A percentile compares a stretch with the other conserved stretches of the same genome.
Evolutionary conservation across 2,797 vertebrate genomes (phyloP).

Genomic region (Denticeps clupeoides): DNA sequence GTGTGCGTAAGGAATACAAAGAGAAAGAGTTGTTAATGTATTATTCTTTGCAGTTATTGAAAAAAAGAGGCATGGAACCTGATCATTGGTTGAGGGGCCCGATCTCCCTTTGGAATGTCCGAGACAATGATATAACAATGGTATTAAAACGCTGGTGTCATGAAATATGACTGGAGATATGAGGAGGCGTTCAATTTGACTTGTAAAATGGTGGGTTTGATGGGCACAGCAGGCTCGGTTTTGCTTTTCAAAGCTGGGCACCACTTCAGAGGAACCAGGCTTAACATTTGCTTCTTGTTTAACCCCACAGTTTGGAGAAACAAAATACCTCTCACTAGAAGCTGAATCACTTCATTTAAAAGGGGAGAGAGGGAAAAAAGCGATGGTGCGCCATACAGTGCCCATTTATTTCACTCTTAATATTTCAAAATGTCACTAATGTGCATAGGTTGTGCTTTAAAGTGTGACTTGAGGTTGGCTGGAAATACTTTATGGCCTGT

Average conservation of each 20-base stretch:
- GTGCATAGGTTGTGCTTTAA: slow-evolving; percentile 29
- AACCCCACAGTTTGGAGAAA: slow-evolving; percentile 31
- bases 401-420: slow-evolving; percentile 42
- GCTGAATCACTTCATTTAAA: slow-evolving; percentile 30
- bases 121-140: slow-evolving; percentile 35
- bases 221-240: slow-evolving; percentile 28
- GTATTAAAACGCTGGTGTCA: slow-evolving; percentile 38
- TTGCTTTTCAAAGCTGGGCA: slow-evolving; percentile 46
- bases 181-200: slow-evolving; percentile 44
- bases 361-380: slow-evolving; percentile 6
- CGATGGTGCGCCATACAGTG: slow-evolving; percentile 23
- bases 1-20: slow-evolving; percentile 2
- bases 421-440: slow-evolving; percentile 41
- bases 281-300: slow-evolving; percentile 52
- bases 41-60: slow-evolving; percentile 9
- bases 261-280: slow-evolving; percentile 39
- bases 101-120: slow-evolving; percentile 27
- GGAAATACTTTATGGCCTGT: slow-evolving; percentile 24
- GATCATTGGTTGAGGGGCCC: slow-evolving; percentile 22
- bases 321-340: slow-evolving; percentile 34
- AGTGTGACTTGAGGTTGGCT: slow-evolving; percentile 18
- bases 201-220: slow-evolving; percentile 41
- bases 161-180: slow-evolving; percentile 40
- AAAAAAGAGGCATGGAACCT: slow-evolving; percentile 25
- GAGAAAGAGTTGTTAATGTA: slow-evolving; percentile 22